These are phyloP conservation scores for Fratercula arctica DNA, from an alignment of 2,797 vertebrate species.

Conservation along the genomic window DNA sequence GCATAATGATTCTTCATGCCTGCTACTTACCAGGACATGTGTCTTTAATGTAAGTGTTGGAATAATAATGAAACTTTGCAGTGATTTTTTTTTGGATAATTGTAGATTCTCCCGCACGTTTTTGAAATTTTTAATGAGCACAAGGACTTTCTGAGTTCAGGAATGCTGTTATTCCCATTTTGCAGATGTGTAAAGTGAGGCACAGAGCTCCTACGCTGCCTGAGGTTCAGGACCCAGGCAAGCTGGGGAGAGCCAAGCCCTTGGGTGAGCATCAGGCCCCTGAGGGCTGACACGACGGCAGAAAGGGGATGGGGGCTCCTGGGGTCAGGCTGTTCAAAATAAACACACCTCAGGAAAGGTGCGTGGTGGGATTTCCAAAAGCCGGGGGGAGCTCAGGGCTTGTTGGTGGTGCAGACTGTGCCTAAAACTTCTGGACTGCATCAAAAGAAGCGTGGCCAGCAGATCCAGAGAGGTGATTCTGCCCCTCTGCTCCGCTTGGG, in stretches of 20 bases:
- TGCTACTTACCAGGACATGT: slow-evolving; percentile 70
- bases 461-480: no score
- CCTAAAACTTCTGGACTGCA: neutral
- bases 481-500: no score
- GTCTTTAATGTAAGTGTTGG: slow-evolving; percentile 50
- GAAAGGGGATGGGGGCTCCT: neutral
- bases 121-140: neutral
- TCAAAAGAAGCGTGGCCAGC: no score
- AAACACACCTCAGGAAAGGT: neutral
- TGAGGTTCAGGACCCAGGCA: neutral
- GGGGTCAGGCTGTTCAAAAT: neutral
- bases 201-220: neutral
- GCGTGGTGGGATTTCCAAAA: neutral
- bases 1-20: slow-evolving; percentile 65
- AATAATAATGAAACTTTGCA: neutral
- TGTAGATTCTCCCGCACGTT: neutral
- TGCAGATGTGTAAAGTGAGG: neutral
- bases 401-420: fast-evolving
- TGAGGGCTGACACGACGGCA: neutral
- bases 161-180: neutral
- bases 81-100: neutral
- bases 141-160: neutral
- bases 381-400: neutral
- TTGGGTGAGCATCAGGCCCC: neutral
- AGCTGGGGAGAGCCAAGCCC: neutral